These are phyloP conservation scores for Hydractinia symbiolongicarpus DNA, from an alignment of 30 jellyfish, hydroid and myxozoan species.

Conservation along the genomic window DNA sequence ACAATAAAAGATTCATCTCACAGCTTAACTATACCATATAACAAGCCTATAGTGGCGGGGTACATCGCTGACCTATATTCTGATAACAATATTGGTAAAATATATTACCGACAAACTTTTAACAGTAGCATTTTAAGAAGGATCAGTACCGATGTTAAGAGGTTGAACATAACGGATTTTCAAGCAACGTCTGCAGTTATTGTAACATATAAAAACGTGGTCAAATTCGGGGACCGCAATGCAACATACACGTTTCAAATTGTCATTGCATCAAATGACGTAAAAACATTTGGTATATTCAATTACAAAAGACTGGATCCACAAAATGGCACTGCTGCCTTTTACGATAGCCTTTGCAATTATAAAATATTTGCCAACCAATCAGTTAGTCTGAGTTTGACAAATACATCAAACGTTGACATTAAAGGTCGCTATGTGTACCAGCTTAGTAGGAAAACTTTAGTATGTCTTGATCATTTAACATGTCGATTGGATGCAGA, in stretches of 20 bases:
- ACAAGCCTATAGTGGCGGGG: conserved; percentile 5
- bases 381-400: neutral
- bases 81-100: neutral
- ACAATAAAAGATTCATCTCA: neutral
- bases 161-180: neutral
- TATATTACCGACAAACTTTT: neutral
- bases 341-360: neutral
- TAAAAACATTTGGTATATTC: conserved; percentile 3
- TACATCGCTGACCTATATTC: neutral
- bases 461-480: neutral
- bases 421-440: conserved; percentile 3
- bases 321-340: neutral
- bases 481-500: neutral
- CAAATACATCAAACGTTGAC: conserved; percentile 1
- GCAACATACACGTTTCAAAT: neutral
- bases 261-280: neutral
- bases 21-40: conserved; percentile 6
- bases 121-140: neutral
- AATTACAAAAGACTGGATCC: neutral
- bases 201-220: neutral
- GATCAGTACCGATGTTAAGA: neutral
- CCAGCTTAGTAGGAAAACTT: neutral
- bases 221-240: neutral
- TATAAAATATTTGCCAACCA: neutral
- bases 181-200: neutral